A percentile compares a stretch with the other conserved stretches of the same genome.
Evolutionary conservation across 1,140 invertebrate genomes (phyloP).

Genomic region (Littorina saxatilis): DNA sequence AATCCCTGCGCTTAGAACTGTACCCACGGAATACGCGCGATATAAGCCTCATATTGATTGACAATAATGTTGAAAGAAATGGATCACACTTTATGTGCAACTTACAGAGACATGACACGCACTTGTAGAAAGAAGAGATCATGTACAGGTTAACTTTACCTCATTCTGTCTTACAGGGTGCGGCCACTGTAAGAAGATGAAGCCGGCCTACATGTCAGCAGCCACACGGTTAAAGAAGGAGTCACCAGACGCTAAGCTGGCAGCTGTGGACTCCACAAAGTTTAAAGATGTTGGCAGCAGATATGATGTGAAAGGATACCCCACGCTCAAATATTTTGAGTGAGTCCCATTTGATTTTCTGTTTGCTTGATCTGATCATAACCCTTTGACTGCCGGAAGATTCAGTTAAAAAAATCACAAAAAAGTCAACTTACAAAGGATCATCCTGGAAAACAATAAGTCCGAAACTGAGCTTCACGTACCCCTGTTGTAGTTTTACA

Average conservation of each 20-base stretch:
- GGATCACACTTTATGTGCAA: too few relatives aligned
- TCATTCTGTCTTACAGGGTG: conserved; percentile 55
- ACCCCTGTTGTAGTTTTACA: not conserved
- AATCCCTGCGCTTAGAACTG: too few relatives aligned
- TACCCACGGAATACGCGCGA: too few relatives aligned
- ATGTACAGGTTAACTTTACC: too few relatives aligned
- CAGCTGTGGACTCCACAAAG: conserved; percentile 88
- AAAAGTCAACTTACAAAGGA: not conserved
- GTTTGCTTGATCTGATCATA: not conserved
- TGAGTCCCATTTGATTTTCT: conserved; percentile 41
- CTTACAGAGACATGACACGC: too few relatives aligned
- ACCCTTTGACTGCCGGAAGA: not conserved
- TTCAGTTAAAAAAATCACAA: too few relatives aligned
- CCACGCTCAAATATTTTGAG: conserved; percentile 79
- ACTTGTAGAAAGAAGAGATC: too few relatives aligned
- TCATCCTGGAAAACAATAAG: not conserved
- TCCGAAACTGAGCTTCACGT: not conserved
- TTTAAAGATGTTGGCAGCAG: conserved; percentile 80
- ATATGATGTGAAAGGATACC: conserved; percentile 86
- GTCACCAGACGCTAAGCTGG: conserved; percentile 80
- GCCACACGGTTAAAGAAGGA: conserved; percentile 58
- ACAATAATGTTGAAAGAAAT: too few relatives aligned
- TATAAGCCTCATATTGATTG: too few relatives aligned
- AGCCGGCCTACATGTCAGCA: conserved; percentile 71
- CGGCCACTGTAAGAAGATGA: conserved; percentile 76